These are phyloP conservation scores for Leptinotarsa haldemani DNA, from an alignment of 2,888 invertebrate species.

Conservation along the genomic window DNA sequence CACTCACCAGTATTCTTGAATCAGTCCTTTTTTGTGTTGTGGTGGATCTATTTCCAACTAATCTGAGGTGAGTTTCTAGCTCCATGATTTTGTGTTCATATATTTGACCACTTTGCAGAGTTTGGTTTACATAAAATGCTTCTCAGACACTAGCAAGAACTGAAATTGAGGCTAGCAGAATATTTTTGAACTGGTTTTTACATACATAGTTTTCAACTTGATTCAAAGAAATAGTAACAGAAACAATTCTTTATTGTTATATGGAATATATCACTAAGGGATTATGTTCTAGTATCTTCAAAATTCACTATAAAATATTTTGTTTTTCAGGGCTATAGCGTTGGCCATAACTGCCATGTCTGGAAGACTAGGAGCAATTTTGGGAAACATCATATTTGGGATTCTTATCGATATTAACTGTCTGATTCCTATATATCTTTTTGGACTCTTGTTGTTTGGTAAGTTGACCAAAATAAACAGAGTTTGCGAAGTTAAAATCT, in stretches of 20 bases:
- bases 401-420: constrained; percentile 71
- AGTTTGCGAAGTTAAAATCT: background rate
- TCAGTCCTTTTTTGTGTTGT: constrained; percentile 73
- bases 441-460: constrained; percentile 71
- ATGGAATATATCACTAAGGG: no score
- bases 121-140: no score
- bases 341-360: constrained; percentile 72
- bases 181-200: no score
- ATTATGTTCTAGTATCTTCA: no score
- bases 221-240: no score
- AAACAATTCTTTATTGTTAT: no score
- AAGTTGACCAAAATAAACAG: constrained; percentile 54
- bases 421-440: constrained; percentile 71
- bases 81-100: background rate
- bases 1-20: constrained; percentile 72
- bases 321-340: constrained; percentile 69
- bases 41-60: constrained; percentile 69
- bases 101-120: no score
- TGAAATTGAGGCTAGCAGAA: no score
- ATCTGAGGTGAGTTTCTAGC: constrained; percentile 51
- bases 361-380: constrained; percentile 71
- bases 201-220: no score
- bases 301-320: background rate
- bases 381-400: constrained; percentile 72
- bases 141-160: no score